Conservation (phyloP, 2,888 invertebrate genomes). For the Marronus borbonicus region DNA sequence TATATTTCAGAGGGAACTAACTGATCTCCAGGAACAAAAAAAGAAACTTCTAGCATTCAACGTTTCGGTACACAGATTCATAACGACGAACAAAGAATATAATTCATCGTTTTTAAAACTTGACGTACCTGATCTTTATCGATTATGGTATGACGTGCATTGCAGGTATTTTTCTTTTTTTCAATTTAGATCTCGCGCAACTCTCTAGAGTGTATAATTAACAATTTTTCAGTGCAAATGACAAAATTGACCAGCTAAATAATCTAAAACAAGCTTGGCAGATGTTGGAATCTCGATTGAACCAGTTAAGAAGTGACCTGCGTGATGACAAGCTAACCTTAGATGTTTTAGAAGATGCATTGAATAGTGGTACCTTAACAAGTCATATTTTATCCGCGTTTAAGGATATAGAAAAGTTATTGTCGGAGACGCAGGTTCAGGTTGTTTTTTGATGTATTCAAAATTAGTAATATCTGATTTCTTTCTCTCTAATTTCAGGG, state of each 20-base stretch:
- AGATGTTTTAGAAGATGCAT: slow-evolving; percentile 71
- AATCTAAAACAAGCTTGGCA: slow-evolving; percentile 82
- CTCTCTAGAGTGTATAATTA: neutral
- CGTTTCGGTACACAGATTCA: slow-evolving; percentile 74
- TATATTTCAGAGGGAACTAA: slow-evolving; percentile 74
- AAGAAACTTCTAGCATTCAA: slow-evolving; percentile 75
- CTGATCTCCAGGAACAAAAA: slow-evolving; percentile 70
- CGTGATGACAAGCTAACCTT: slow-evolving; percentile 80
- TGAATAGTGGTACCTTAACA: slow-evolving; percentile 68
- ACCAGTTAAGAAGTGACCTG: slow-evolving; percentile 83
- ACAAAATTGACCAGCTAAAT: slow-evolving; percentile 81
- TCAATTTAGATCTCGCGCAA: slow-evolving; percentile 1
- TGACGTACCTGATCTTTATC: slow-evolving; percentile 78
- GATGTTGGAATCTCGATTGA: slow-evolving; percentile 83
- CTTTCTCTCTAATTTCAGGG: slow-evolving; percentile 64
- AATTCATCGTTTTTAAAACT: slow-evolving; percentile 74
- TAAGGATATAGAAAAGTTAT: slow-evolving; percentile 73
- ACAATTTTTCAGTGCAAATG: slow-evolving; percentile 75
- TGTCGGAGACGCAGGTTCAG: slow-evolving; percentile 71
- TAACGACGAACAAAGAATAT: slow-evolving; percentile 70
- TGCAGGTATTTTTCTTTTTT: slow-evolving; percentile 76
- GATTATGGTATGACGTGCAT: slow-evolving; percentile 81
- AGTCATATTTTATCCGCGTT: slow-evolving; percentile 72
- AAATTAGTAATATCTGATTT: neutral
- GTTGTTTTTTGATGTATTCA: slow-evolving; percentile 55